Evolutionary conservation across 1,140 invertebrate species (phyloP).

Genomic region (Pentalonia nigronervosa): DNA sequence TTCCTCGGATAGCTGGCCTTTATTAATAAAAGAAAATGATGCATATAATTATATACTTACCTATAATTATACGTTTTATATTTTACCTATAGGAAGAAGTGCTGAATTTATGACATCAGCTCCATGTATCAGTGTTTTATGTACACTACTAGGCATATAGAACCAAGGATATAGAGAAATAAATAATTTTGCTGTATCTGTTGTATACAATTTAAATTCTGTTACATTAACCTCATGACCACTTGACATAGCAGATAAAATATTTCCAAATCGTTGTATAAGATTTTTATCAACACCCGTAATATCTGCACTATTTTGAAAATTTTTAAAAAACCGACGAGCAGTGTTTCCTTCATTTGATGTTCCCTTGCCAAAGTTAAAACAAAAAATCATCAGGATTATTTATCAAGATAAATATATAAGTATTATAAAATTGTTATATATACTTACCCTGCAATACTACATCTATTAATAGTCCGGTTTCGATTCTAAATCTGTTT

Average conservation of each 20-base stretch:
- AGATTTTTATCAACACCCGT: not conserved
- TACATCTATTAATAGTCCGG: constrained; percentile 1
- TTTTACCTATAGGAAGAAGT: constrained; percentile 11
- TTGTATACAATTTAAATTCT: not conserved
- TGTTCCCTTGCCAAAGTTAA: not conserved
- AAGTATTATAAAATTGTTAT: not conserved
- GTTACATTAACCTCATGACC: not conserved
- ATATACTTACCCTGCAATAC: not conserved
- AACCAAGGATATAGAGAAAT: not conserved
- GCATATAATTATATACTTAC: not conserved
- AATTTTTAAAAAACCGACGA: not conserved
- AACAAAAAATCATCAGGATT: not conserved
- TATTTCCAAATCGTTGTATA: not conserved
- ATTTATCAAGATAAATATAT: not conserved
- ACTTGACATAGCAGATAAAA: not conserved
- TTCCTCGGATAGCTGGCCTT: not conserved
- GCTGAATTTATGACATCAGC: not conserved
- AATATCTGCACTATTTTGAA: not conserved
- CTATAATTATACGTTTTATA: not conserved
- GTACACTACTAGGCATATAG: constrained; percentile 17
- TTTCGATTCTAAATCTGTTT: not conserved
- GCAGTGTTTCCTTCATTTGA: not conserved
- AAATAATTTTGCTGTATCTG: not conserved
- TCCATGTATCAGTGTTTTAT: constrained; percentile 7
- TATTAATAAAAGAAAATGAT: not conserved